Conservation (phyloP, 2,797 vertebrate species). For the Chaunax sp. region DNA sequence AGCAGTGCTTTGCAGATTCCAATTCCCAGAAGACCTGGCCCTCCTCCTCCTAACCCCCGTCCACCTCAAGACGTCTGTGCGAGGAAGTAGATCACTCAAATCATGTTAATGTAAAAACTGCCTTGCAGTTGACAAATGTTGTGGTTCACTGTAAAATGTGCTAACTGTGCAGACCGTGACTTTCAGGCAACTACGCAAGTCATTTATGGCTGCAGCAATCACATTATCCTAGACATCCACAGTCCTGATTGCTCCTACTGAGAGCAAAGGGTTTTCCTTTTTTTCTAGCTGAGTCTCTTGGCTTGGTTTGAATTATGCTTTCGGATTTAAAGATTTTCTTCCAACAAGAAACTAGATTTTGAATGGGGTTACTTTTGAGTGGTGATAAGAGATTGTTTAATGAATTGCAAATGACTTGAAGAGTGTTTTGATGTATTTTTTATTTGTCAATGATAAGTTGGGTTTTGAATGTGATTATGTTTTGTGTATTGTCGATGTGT, state of each 20-base stretch:
- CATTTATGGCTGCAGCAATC: slow-evolving; percentile 84
- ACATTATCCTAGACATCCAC: slow-evolving; percentile 80
- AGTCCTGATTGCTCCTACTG: slow-evolving; percentile 75
- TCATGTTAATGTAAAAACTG: slow-evolving; percentile 83
- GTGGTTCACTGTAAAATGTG: slow-evolving; percentile 85
- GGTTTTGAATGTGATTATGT: slow-evolving; percentile 23
- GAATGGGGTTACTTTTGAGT: slow-evolving; percentile 52
- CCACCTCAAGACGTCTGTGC: slow-evolving; percentile 64
- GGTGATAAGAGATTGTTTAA: slow-evolving; percentile 50
- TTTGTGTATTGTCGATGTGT: slow-evolving; percentile 6
- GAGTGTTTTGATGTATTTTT: slow-evolving; percentile 9
- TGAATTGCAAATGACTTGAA: slow-evolving; percentile 38
- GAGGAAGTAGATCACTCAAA: slow-evolving; percentile 85
- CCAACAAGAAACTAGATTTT: slow-evolving; percentile 62
- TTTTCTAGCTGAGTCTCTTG: slow-evolving; percentile 46
- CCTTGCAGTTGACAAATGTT: slow-evolving; percentile 82
- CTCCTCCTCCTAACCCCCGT: slow-evolving; percentile 10
- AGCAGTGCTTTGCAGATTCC: slow-evolving; percentile 73
- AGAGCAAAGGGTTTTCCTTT: slow-evolving; percentile 59
- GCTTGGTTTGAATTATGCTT: slow-evolving; percentile 64
- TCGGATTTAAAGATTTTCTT: slow-evolving; percentile 55
- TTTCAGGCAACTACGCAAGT: slow-evolving; percentile 77
- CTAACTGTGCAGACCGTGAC: slow-evolving; percentile 85
- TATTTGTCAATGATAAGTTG: slow-evolving; percentile 7
- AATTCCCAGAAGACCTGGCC: slow-evolving; percentile 66